Conservation (phyloP, 2,888 invertebrate genomes). For the Poecilobothrus nobilitatus region DNA sequence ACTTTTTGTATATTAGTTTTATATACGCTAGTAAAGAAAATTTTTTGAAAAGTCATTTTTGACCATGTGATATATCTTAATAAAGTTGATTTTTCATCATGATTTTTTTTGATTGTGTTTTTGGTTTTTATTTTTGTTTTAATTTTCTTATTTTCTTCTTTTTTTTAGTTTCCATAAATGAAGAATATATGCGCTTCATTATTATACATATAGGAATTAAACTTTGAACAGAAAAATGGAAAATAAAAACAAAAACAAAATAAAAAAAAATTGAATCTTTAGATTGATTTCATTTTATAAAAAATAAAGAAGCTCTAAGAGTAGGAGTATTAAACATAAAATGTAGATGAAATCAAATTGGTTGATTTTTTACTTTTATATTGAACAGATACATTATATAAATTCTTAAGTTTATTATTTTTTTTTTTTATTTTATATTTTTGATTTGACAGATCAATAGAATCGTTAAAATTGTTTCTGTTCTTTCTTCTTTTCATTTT, state of each 20-base stretch:
- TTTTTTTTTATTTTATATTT: not conserved
- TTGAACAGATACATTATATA: too few species aligned
- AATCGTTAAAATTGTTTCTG: conserved; percentile 1
- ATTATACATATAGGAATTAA: not conserved
- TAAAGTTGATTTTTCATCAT: not conserved
- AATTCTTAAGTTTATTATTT: not conserved
- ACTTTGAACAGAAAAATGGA: too few species aligned
- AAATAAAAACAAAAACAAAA: too few species aligned
- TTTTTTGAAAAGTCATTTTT: not conserved
- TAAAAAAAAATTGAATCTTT: too few species aligned
- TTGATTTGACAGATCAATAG: not conserved
- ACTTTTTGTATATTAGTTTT: not conserved
- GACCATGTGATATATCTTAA: conserved; percentile 6
- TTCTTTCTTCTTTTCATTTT: not conserved
- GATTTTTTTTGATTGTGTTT: not conserved
- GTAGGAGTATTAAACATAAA: not conserved
- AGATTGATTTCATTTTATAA: too few species aligned
- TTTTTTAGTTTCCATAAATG: not conserved
- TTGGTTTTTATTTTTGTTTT: too few species aligned
- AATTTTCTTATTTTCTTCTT: too few species aligned
- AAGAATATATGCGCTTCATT: not conserved
- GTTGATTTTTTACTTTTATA: not conserved
- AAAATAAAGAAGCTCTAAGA: not conserved
- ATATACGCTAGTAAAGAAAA: not conserved
- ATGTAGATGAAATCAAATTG: not conserved